Evolutionary conservation across 2,888 invertebrate genomes (phyloP).

Genomic region (Troides helena): DNA sequence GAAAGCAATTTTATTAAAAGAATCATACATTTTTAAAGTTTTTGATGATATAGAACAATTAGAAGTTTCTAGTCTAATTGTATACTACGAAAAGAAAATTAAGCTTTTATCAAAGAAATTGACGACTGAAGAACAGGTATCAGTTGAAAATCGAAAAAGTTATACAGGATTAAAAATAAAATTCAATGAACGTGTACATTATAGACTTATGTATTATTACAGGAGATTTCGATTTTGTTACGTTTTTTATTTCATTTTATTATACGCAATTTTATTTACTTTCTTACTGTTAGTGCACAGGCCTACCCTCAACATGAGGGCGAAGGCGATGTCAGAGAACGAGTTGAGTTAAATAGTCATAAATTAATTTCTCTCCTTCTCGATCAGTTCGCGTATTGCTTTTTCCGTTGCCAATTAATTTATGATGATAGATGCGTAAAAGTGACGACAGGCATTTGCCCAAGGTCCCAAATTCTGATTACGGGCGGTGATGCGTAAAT

Average conservation of each 20-base stretch:
- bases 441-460: slow-evolving; percentile 37
- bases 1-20: no score
- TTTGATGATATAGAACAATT: no score
- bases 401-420: slow-evolving; percentile 54
- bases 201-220: no score
- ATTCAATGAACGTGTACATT: no score
- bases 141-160: not conserved
- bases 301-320: no score
- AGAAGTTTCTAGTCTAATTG: no score
- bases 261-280: no score
- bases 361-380: slow-evolving; percentile 56
- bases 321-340: not conserved
- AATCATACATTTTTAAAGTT: not conserved
- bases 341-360: slow-evolving; percentile 41
- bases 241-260: no score
- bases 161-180: not conserved
- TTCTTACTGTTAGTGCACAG: no score
- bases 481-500: slow-evolving; percentile 43
- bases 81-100: no score
- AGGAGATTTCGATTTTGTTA: not conserved
- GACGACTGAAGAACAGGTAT: no score
- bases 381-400: slow-evolving; percentile 26
- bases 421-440: slow-evolving; percentile 61
- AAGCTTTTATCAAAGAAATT: no score
- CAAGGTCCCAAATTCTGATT: slow-evolving; percentile 43